A percentile compares a stretch with the other conserved stretches of the same genome.
phyloP scores from a whole-genome alignment of 2,888 invertebrate genomes.

The Sesia apiformis region DNA sequence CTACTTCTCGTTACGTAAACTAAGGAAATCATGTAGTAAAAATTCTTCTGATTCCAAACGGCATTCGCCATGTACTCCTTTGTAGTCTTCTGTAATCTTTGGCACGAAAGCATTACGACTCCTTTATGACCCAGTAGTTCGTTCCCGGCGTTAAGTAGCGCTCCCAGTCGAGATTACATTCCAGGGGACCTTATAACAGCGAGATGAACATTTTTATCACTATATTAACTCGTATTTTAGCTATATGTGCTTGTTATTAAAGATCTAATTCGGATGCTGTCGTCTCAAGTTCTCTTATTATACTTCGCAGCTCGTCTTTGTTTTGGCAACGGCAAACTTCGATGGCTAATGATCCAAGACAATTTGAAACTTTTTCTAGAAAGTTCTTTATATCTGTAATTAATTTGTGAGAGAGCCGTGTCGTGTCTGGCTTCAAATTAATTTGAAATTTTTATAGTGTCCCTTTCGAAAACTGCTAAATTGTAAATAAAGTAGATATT shows the following conservation, averaged over 20 bases:
- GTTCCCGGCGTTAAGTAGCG: slow-evolving; percentile 13
- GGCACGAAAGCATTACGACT: slow-evolving; percentile 2
- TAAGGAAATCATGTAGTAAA: no score
- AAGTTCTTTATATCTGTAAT: neutral
- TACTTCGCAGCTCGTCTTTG: neutral
- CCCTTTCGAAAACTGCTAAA: neutral
- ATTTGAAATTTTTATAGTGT: neutral
- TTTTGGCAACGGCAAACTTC: neutral
- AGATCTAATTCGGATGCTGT: slow-evolving; percentile 26
- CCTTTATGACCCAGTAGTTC: slow-evolving; percentile 15
- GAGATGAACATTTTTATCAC: slow-evolving; percentile 41
- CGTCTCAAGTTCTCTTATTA: neutral
- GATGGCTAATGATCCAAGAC: neutral
- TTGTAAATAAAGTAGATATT: neutral
- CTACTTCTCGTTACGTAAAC: no score
- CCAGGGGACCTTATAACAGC: slow-evolving; percentile 24
- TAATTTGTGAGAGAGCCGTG: neutral
- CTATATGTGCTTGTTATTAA: slow-evolving; percentile 28
- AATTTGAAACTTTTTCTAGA: neutral
- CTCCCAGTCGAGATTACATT: slow-evolving; percentile 36
- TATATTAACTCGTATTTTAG: slow-evolving; percentile 31
- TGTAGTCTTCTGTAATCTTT: neutral
- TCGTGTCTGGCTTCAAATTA: neutral
- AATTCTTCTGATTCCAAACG: neutral
- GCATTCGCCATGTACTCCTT: neutral